Evolutionary conservation across 2,797 vertebrate genomes (phyloP).

Genomic region (Gymnothorax javanicus): DNA sequence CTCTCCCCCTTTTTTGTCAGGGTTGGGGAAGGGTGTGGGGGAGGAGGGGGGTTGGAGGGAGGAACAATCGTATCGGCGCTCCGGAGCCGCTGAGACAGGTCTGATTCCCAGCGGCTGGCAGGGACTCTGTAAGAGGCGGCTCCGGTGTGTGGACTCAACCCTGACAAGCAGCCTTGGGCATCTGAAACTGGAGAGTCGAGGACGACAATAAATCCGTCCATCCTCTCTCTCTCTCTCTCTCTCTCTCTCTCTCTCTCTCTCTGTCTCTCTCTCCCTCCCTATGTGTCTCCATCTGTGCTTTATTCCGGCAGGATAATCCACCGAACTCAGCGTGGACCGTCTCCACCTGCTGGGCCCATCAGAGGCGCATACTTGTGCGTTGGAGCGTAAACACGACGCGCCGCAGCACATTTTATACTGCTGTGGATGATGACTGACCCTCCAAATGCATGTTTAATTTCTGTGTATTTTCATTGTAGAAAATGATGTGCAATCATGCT

Average conservation of each 20-base stretch:
- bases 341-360: background rate
- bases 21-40: background rate
- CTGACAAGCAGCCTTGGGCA: slow-evolving; percentile 33
- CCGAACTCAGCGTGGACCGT: background rate
- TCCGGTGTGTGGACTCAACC: slow-evolving; percentile 22
- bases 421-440: background rate
- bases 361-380: background rate
- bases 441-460: background rate
- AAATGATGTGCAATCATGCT: background rate
- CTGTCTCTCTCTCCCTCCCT: slow-evolving; percentile 11
- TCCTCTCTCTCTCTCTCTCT: slow-evolving; percentile 31
- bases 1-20: background rate
- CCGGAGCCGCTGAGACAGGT: slow-evolving; percentile 8
- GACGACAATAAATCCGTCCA: slow-evolving; percentile 22
- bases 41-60: background rate
- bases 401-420: background rate
- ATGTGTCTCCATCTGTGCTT: slow-evolving; percentile 28
- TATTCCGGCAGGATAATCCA: slow-evolving; percentile 12
- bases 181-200: slow-evolving; percentile 33
- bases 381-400: background rate
- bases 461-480: background rate
- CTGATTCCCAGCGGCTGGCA: slow-evolving; percentile 36
- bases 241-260: slow-evolving; percentile 23
- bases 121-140: slow-evolving; percentile 33
- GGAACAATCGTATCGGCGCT: slow-evolving; percentile 22